Evolutionary conservation across 2,113 vertebrate species (phyloP), one percentile per base, ranked within the genome.

Genomic region (Azemiops feae): DNA sequence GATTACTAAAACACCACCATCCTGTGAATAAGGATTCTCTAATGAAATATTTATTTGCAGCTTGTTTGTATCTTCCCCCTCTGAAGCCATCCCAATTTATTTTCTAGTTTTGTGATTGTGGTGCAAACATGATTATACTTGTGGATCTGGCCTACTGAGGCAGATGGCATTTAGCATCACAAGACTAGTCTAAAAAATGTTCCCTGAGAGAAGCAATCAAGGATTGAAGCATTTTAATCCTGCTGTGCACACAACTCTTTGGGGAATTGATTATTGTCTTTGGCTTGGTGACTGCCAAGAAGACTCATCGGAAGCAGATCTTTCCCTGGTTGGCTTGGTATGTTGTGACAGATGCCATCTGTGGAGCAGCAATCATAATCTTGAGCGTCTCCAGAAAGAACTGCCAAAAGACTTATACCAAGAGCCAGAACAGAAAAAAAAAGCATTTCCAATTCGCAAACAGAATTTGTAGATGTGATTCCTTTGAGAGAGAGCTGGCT

Each of bases 101-200:
- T 89, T 94, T 96, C 96, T 93, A 47, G 14, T 90, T 92, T 92
- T 91, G 87, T 89, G 89, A 74, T 20, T 22, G 85, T 52, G 34
- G 23, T 8, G 54, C 86, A 27, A 91, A 91, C 43, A 95, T 93
- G 50, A 89, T 64, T 95, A 94, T 23, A 27, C 34, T 93, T 25
- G 57, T 89, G 47, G 39, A 89, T 92, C 7, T 43, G 92, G 18
- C 54, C 60, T 93, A 88, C 55, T 64, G 30, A 96, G 30, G 50
- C 93, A 90, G 94, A 92, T 47, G 85, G 74, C 27, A 89, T 74
- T 74, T 23, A 85, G 23, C 64, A 25, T 25, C 5, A 57, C 74
- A n/a, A 45, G 57, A 16, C 50, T 47, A 88, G 23, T 94, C 89
- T 92, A 88, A 39, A 93, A 50, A 93, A 25, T 89, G 7, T 27